Base-by-base conservation (phyloP, 2,113 vertebrate species). In the Percopsis transmontana region DNA sequence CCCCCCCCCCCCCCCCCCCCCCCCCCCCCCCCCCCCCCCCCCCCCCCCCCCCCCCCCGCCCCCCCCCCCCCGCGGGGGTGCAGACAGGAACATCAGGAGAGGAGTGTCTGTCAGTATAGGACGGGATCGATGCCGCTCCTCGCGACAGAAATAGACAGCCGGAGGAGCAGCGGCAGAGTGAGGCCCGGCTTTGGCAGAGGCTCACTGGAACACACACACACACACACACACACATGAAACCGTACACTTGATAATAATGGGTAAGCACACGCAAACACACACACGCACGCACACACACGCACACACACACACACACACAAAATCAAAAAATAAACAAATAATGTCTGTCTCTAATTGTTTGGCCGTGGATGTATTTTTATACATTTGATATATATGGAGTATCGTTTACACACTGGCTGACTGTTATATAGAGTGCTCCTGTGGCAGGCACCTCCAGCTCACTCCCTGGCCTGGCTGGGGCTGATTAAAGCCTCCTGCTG, bases 401-500 rank as follows among this genome's bases (percentile, higher is more conserved):
- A 33, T 33, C 27, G 50, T 74, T 74, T 60, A 63, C 73, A 57
- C 72, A 52, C 63, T 74, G 57, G 48, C 62, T 57, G 53, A 68
- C 42, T 55, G 66, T 57, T 58, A 59, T 65, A 67, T 58, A 52
- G 66, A 58, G 62, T 52, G 58, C 64, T 65, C 24, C 51, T 62
- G 69, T 23, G 40, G 68, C 12, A 21, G 64, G 58, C 52, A 47
- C 70, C 72, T 72, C 45, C 58, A 59, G 64, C 72, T 73, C 41
- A 52, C 75, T 75, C 71, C 19, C 57, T 41, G 76, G 81, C 83
- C 86, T 87, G 87, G 80, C 82, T 72, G 66, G 76, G 81, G 59
- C 83, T 91, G 89, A 91, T 91, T 90, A 91, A 91, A 91, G 73
- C 80, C 85, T 72, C 85, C 77, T 79, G 77, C 79, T 83, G 85